phyloP scores from a whole-genome alignment of 2,113 vertebrate genomes.

The Cyprinodon brontotheroides region DNA sequence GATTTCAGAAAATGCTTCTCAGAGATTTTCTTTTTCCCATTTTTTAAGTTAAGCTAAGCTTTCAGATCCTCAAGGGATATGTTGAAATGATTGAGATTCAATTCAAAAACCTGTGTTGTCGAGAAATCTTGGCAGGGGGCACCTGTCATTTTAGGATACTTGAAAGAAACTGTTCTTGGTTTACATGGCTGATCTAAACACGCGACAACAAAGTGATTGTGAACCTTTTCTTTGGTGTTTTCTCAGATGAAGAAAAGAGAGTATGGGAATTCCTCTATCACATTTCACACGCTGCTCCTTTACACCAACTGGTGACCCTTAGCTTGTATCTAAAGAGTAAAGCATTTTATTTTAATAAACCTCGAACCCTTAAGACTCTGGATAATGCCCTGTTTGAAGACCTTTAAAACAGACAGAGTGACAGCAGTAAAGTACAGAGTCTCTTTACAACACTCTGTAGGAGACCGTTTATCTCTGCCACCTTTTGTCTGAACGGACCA shows the following conservation, averaged over 20 bases:
- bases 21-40: slow-evolving; percentile 52
- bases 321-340: slow-evolving; percentile 24
- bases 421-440: slow-evolving; percentile 21
- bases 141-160: slow-evolving; percentile 51
- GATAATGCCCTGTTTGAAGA: slow-evolving; percentile 9
- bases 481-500: slow-evolving; percentile 35
- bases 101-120: slow-evolving; percentile 66
- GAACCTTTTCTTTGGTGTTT: slow-evolving; percentile 47
- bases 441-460: slow-evolving; percentile 7
- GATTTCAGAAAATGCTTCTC: slow-evolving; percentile 77
- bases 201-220: slow-evolving; percentile 57
- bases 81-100: slow-evolving; percentile 76
- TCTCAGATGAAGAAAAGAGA: slow-evolving; percentile 39
- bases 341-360: slow-evolving; percentile 10
- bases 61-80: slow-evolving; percentile 71
- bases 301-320: slow-evolving; percentile 18
- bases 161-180: slow-evolving; percentile 39
- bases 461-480: slow-evolving; percentile 10
- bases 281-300: slow-evolving; percentile 33
- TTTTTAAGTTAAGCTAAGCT: slow-evolving; percentile 69
- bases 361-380: slow-evolving; percentile 9
- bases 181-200: slow-evolving; percentile 56
- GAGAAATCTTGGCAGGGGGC: slow-evolving; percentile 60
- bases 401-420: slow-evolving; percentile 21
- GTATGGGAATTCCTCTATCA: slow-evolving; percentile 57